These are phyloP conservation scores for Nannobrachium achirus DNA, from an alignment of 2,113 vertebrate genomes.

Conservation along the genomic window DNA sequence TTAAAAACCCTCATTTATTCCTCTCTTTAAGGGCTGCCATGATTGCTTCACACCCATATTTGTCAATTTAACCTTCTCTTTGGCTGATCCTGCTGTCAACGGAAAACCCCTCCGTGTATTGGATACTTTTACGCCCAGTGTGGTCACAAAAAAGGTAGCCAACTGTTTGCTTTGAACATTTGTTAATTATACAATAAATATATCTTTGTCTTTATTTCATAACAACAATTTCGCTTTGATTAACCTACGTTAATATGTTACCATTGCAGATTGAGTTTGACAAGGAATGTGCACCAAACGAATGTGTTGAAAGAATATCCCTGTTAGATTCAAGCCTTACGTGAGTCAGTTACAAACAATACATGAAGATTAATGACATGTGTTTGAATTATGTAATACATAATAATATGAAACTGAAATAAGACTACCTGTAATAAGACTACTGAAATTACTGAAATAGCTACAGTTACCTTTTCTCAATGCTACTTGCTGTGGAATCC, in stretches of 20 bases:
- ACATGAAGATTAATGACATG: not conserved
- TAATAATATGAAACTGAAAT: not conserved
- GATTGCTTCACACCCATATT: slow-evolving; percentile 58
- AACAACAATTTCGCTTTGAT: not conserved
- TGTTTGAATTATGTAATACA: not conserved
- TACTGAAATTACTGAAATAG: not conserved
- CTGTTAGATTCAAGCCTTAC: slow-evolving; percentile 40
- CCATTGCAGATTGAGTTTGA: slow-evolving; percentile 50
- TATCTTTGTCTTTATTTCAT: not conserved
- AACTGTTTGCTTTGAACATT: not conserved
- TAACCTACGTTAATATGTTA: not conserved
- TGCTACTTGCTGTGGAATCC: not conserved
- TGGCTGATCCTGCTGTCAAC: not conserved
- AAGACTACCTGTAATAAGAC: not conserved
- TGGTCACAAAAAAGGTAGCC: slow-evolving; percentile 41
- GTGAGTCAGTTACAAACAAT: slow-evolving; percentile 32
- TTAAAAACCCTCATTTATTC: not conserved
- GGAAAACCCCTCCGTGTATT: slow-evolving; percentile 29
- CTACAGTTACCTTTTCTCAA: not conserved
- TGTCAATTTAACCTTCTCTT: slow-evolving; percentile 44
- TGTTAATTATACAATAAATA: not conserved
- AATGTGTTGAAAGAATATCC: slow-evolving; percentile 37
- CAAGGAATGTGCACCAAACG: slow-evolving; percentile 26
- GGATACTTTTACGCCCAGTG: slow-evolving; percentile 40
- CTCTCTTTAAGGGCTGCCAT: slow-evolving; percentile 45